Percentiles rank a stretch among this genome's conserved stretches.
These are phyloP conservation scores for Eupithecia abbreviata DNA, from an alignment of 2,888 invertebrate genomes.

Conservation along the genomic window DNA sequence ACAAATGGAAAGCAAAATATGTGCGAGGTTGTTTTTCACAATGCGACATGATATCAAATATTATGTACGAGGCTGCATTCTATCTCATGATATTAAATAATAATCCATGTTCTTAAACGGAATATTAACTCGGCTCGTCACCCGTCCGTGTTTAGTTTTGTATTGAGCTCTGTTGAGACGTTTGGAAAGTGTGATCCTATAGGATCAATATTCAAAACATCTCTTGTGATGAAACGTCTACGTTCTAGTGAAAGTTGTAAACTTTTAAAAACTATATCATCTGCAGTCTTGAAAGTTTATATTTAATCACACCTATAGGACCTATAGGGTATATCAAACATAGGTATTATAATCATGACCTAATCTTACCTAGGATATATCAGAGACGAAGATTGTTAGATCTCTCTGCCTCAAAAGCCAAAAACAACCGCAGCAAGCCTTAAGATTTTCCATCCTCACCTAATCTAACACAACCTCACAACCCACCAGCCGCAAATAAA, in stretches of 20 bases:
- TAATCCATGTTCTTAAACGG: not conserved
- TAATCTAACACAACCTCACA: conserved; percentile 24
- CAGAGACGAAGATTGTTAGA: not conserved
- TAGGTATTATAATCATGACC: not conserved
- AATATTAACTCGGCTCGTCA: too few species aligned
- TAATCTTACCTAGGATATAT: not conserved
- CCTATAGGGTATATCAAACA: not conserved
- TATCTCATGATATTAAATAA: not conserved
- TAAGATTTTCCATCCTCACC: conserved; percentile 17
- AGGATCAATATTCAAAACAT: too few species aligned
- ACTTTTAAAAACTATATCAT: not conserved
- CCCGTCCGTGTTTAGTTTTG: not conserved
- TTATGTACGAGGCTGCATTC: not conserved
- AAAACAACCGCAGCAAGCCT: not conserved
- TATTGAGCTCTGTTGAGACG: not conserved
- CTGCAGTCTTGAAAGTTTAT: too few species aligned
- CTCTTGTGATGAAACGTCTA: too few species aligned
- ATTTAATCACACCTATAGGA: too few species aligned
- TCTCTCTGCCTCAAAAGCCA: not conserved
- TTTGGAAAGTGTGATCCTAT: not conserved
- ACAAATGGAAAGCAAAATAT: not conserved
- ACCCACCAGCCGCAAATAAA: conserved; percentile 29
- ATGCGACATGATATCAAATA: not conserved
- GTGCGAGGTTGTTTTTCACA: not conserved
- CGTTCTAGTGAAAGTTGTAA: too few species aligned